Conservation (phyloP, 1,140 invertebrate species). For the Dolichoris vasculosae region DNA sequence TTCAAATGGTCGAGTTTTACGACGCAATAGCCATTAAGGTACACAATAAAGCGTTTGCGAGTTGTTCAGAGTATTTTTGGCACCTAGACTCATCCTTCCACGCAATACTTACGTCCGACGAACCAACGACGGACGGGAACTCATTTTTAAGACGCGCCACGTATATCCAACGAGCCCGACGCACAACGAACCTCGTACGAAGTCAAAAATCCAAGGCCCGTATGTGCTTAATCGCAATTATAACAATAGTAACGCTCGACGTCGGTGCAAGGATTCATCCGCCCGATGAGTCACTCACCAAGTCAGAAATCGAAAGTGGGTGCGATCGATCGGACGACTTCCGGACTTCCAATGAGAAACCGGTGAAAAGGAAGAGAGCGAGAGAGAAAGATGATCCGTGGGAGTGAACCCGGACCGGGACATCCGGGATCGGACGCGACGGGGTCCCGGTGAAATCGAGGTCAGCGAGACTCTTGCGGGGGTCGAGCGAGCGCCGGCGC, state of each 20-base stretch:
- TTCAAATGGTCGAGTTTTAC: neutral
- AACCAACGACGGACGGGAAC: too few relatives aligned
- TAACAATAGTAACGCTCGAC: too few relatives aligned
- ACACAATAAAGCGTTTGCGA: neutral
- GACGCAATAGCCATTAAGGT: neutral
- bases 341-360: neutral
- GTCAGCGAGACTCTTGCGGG: slow-evolving; percentile 56
- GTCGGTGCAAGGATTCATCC: too few relatives aligned
- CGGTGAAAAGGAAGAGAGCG: neutral
- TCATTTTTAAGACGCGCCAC: too few relatives aligned
- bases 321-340: neutral
- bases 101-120: neutral
- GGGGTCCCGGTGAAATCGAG: slow-evolving; percentile 58
- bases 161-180: too few relatives aligned
- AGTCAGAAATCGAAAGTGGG: neutral
- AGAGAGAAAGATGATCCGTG: slow-evolving; percentile 36
- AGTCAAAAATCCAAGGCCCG: too few relatives aligned
- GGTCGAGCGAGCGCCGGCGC: slow-evolving; percentile 49
- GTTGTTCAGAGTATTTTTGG: neutral
- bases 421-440: slow-evolving; percentile 49
- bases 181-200: too few relatives aligned
- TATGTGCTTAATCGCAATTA: too few relatives aligned
- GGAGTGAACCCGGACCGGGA: slow-evolving; percentile 40
- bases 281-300: neutral
- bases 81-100: neutral